phyloP scores from a whole-genome alignment of 2,797 vertebrate species.

The Rallus crepitans region DNA sequence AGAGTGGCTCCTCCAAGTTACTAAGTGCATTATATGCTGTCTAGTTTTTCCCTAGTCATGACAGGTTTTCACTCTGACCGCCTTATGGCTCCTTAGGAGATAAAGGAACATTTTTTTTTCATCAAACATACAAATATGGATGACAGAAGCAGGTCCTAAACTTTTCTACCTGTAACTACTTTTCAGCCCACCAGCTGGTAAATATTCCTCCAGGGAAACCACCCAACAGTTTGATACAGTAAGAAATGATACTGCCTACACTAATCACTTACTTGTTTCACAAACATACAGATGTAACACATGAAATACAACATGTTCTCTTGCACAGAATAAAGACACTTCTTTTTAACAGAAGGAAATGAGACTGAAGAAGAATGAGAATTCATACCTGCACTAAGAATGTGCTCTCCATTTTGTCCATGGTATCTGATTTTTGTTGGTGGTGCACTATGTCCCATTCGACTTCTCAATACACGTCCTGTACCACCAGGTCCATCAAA shows the following conservation, averaged over 20 bases:
- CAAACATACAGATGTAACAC: background rate
- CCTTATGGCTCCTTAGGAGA: background rate
- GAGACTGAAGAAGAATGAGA: background rate
- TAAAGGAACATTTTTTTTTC: background rate
- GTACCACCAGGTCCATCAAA: constrained; percentile 91
- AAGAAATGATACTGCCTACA: background rate
- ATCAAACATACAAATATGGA: background rate
- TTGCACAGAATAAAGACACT: background rate
- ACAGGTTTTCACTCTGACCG: background rate
- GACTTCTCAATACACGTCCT: constrained; percentile 86
- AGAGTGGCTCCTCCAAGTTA: background rate
- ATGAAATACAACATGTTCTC: background rate
- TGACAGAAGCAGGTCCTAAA: background rate
- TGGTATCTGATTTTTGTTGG: constrained; percentile 89
- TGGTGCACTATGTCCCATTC: constrained; percentile 92
- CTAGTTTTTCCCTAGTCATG: background rate
- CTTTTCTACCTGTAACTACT: background rate
- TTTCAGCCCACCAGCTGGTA: background rate
- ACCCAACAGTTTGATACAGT: background rate
- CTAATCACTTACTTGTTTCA: background rate
- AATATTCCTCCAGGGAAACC: fast-evolving
- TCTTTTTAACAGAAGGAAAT: background rate
- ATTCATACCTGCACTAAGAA: constrained; percentile 91
- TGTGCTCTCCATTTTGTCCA: constrained; percentile 89
- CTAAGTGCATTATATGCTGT: background rate